phyloP scores from a whole-genome alignment of 2,888 invertebrate genomes.

The Platypus cylindrus region DNA sequence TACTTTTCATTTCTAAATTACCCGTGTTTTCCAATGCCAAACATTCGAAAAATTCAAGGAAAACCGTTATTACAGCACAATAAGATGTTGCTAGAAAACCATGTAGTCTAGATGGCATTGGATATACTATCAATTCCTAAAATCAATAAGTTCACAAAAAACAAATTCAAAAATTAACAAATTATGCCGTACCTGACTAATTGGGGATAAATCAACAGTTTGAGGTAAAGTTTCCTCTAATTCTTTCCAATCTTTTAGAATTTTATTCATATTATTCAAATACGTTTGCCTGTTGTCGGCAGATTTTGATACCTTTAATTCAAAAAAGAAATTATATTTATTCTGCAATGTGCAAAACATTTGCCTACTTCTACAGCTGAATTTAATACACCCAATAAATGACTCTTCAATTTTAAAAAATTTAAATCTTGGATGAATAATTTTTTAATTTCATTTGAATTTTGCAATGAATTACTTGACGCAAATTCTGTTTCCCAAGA shows the following conservation, averaged over 20 bases:
- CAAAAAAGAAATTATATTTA: neutral
- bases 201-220: slow-evolving; percentile 5
- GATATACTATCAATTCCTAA: slow-evolving; percentile 26
- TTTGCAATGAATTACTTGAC: slow-evolving; percentile 26
- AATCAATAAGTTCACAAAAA: slow-evolving; percentile 10
- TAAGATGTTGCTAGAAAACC: slow-evolving; percentile 25
- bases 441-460: slow-evolving; percentile 28
- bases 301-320: slow-evolving; percentile 19
- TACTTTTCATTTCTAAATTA: slow-evolving; percentile 13
- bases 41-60: slow-evolving; percentile 24
- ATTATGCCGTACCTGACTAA: slow-evolving; percentile 12
- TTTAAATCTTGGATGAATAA: slow-evolving; percentile 28
- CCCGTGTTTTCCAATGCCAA: slow-evolving; percentile 18
- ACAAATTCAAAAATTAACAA: slow-evolving; percentile 4
- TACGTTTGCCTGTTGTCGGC: slow-evolving; percentile 23
- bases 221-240: slow-evolving; percentile 15
- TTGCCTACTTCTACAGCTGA: slow-evolving; percentile 22
- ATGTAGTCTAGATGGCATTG: slow-evolving; percentile 29
- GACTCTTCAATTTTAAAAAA: slow-evolving; percentile 27
- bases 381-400: slow-evolving; percentile 23
- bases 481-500: slow-evolving; percentile 52
- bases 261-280: slow-evolving; percentile 21
- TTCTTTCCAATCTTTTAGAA: slow-evolving; percentile 25
- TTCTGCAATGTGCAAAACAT: neutral
- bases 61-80: slow-evolving; percentile 22